These are phyloP conservation scores for Platyscapa corneri DNA, from an alignment of 1,140 invertebrate genomes.

Conservation along the genomic window DNA sequence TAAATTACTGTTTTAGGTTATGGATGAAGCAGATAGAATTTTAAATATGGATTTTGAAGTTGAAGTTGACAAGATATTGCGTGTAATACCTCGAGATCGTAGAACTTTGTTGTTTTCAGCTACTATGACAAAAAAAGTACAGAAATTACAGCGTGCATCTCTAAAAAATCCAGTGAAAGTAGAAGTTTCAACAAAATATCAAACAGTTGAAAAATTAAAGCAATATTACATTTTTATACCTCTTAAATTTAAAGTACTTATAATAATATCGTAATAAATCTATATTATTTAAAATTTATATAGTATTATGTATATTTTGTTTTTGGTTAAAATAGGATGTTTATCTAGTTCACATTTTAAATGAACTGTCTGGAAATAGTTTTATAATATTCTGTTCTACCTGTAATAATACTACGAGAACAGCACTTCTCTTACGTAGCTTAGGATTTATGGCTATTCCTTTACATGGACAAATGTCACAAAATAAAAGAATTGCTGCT, in stretches of 20 bases:
- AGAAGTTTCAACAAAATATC: conserved; percentile 97
- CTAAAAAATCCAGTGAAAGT: conserved; percentile 94
- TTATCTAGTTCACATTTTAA: conserved; percentile 96
- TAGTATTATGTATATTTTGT: neutral
- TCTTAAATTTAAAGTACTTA: conserved; percentile 90
- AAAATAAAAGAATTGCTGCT: conserved; percentile 93
- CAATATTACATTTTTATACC: conserved; percentile 98
- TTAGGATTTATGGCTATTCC: conserved; percentile 94
- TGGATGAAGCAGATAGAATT: conserved; percentile 97
- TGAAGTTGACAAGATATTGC: conserved; percentile 96
- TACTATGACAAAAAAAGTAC: conserved; percentile 99
- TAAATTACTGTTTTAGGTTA: conserved; percentile 76
- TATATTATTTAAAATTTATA: conserved; percentile 33
- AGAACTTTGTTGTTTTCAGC: conserved; percentile 95
- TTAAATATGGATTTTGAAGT: conserved; percentile 97
- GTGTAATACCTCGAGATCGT: conserved; percentile 91
- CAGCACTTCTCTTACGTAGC: conserved; percentile 90
- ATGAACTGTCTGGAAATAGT: conserved; percentile 96
- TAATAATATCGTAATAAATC: conserved; percentile 34
- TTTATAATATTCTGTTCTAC: conserved; percentile 98
- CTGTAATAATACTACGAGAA: conserved; percentile 92
- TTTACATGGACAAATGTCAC: conserved; percentile 97
- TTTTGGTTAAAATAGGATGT: conserved; percentile 82
- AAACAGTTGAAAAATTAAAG: conserved; percentile 96
- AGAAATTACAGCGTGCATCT: conserved; percentile 96